These are phyloP conservation scores for Drosophila bocqueti DNA, from an alignment of 1,140 invertebrate genomes.

Conservation along the genomic window DNA sequence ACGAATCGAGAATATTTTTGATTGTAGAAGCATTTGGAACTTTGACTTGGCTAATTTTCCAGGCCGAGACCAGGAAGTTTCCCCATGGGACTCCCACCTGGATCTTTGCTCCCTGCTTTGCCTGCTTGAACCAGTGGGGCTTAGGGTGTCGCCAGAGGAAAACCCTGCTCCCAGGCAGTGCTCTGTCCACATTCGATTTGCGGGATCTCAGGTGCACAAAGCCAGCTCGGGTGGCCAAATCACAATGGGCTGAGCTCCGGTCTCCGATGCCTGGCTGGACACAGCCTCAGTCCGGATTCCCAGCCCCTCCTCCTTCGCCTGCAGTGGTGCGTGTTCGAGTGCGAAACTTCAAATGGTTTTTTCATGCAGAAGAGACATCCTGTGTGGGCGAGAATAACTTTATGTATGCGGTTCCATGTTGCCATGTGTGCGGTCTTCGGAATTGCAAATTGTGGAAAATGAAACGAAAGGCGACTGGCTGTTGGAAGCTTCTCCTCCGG, in stretches of 20 bases:
- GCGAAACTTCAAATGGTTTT: slow-evolving; percentile 33
- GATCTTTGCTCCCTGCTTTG: not conserved
- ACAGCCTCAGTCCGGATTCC: not conserved
- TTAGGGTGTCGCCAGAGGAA: not conserved
- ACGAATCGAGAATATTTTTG: too few species aligned
- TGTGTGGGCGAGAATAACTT: slow-evolving; percentile 4
- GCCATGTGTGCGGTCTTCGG: slow-evolving; percentile 7
- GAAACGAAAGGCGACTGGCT: not conserved
- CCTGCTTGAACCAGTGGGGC: not conserved
- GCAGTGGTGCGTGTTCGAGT: slow-evolving; percentile 20
- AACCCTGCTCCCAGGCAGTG: not conserved
- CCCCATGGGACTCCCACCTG: not conserved
- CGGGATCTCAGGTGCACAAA: slow-evolving; percentile 25
- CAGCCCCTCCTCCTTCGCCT: not conserved
- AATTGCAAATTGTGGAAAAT: slow-evolving; percentile 22
- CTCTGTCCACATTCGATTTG: not conserved
- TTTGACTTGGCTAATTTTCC: slow-evolving; percentile 7
- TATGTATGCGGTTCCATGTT: slow-evolving; percentile 12
- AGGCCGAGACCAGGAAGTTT: not conserved
- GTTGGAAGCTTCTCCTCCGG: not conserved
- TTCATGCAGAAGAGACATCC: slow-evolving; percentile 30
- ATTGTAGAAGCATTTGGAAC: not conserved
- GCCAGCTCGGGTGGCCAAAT: slow-evolving; percentile 6
- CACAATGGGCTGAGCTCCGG: slow-evolving; percentile 6
- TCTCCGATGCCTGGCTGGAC: not conserved